Percentiles rank a stretch among this genome's conserved stretches.
phyloP scores from a whole-genome alignment of 2,113 vertebrate species.

The Atractosteus spatula region DNA sequence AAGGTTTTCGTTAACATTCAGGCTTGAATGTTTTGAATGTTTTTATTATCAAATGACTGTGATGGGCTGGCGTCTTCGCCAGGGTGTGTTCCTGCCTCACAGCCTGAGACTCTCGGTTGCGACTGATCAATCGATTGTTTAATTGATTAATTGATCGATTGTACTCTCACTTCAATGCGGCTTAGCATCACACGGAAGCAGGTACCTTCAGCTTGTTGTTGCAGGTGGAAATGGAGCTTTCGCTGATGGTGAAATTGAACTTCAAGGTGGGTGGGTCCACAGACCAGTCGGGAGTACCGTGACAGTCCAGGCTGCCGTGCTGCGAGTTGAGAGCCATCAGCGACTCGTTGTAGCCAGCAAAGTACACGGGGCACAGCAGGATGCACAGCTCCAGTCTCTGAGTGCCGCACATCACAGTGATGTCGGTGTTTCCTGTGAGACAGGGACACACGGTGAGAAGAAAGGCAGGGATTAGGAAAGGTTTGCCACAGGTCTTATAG shows the following conservation, averaged over 20 bases:
- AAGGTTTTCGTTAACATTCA: no score
- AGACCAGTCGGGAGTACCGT: conserved; percentile 41
- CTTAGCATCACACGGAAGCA: background rate
- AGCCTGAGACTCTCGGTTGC: no score
- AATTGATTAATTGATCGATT: no score
- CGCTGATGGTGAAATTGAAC: conserved; percentile 56
- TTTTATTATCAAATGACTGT: no score
- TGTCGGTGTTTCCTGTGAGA: conserved; percentile 54
- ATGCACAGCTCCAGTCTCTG: conserved; percentile 52
- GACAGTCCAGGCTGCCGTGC: conserved; percentile 35
- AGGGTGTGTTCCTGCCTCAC: no score
- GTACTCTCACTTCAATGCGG: background rate
- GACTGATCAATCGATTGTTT: no score
- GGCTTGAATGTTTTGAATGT: no score
- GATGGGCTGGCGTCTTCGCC: no score
- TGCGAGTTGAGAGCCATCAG: conserved; percentile 59
- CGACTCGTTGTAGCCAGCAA: conserved; percentile 55
- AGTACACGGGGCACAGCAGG: conserved; percentile 64
- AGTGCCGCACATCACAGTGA: conserved; percentile 55
- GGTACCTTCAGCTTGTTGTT: conserved; percentile 48
- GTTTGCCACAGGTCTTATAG: no score
- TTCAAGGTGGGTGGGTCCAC: conserved; percentile 49
- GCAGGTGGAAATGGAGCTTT: conserved; percentile 36
- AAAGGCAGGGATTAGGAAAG: background rate
- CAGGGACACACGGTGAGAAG: background rate